These are phyloP conservation scores for Odontomachus brunneus DNA, from an alignment of 1,140 invertebrate species.

Conservation along the genomic window DNA sequence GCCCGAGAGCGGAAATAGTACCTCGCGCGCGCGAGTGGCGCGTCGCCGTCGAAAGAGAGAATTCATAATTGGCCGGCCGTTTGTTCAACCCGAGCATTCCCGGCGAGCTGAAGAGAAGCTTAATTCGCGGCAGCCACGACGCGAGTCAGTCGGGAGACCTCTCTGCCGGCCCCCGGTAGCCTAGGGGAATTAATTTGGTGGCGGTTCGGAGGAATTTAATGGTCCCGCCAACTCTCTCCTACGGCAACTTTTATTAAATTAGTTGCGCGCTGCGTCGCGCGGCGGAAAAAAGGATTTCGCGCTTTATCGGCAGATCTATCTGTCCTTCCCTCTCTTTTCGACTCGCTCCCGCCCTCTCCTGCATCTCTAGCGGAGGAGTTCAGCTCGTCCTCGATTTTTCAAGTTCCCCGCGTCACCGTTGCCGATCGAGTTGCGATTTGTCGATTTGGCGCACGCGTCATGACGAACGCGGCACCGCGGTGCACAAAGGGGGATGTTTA, in stretches of 20 bases:
- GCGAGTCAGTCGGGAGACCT: slow-evolving; percentile 25
- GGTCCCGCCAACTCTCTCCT: slow-evolving; percentile 41
- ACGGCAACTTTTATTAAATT: slow-evolving; percentile 57
- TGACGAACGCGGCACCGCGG: not conserved
- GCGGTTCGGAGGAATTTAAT: slow-evolving; percentile 54
- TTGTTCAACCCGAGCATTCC: slow-evolving; percentile 71
- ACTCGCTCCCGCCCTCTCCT: too few species aligned
- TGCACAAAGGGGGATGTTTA: not conserved
- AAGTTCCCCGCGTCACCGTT: not conserved
- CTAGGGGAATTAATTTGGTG: slow-evolving; percentile 50
- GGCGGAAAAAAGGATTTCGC: slow-evolving; percentile 26
- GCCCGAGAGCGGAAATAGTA: slow-evolving; percentile 67
- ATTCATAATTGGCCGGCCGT: slow-evolving; percentile 78
- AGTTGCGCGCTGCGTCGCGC: slow-evolving; percentile 11
- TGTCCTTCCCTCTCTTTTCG: too few species aligned
- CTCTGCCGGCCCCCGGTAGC: not conserved
- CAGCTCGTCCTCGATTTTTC: not conserved
- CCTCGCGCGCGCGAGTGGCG: slow-evolving; percentile 39
- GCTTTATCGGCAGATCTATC: slow-evolving; percentile 2
- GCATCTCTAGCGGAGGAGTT: too few species aligned
- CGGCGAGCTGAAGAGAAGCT: slow-evolving; percentile 52
- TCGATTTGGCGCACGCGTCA: not conserved
- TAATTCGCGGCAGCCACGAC: slow-evolving; percentile 61
- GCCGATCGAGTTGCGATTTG: not conserved
- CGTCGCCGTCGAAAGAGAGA: slow-evolving; percentile 70